Base-by-base conservation (phyloP, 2,888 invertebrate species). In the Gnatocerus cornutus region DNA sequence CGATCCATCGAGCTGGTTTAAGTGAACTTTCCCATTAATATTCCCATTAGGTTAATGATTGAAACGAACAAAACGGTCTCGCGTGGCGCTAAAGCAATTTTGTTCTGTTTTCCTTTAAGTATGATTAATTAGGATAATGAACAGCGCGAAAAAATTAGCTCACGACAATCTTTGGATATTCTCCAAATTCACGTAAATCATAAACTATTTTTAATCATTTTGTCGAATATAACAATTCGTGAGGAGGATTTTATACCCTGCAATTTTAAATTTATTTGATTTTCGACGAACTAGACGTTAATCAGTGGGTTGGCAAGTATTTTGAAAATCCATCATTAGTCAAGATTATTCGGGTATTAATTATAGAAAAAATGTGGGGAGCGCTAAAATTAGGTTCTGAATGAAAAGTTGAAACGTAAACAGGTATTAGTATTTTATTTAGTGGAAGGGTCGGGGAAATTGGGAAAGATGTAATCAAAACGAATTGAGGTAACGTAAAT, bases 141-240 rank as follows among this genome's bases (percentile, higher is more conserved):
- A 33, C 37, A 8, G 7, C 52, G 6, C 14, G 27, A n/a, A 29
- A 37, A 53, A 53, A 14, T 14, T 56, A 50, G 48, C 33, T 7
- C 14, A 9, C 21, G 56, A 58, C 56, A 58, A 58, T 33, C 43
- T 50, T 62, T 63, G 63, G 63, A 63, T 53, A 63, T 63, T 43
- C 8, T 63, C 63, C 63, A 63, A 63, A 62, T 27, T 52, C 53
- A 63, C 53, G 41, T 43, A 50, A 62, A 59, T 59, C 46, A 53
- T 52, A 63, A 39, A 21, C 53, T 63, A 63, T 63, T 63, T 62
- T 63, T 63, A 63, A 63, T 63, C 52, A 10, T 43, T 39, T 39
- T 45, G 45, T 59, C 59, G 45, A 59, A 50, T 55, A 53, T 53
- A 30, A 50, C 50, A 50, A 50, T 50, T 50, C 50, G 21, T 21